Evolutionary conservation across 2,113 vertebrate species (phyloP).

Genomic region (Falco punctatus): DNA sequence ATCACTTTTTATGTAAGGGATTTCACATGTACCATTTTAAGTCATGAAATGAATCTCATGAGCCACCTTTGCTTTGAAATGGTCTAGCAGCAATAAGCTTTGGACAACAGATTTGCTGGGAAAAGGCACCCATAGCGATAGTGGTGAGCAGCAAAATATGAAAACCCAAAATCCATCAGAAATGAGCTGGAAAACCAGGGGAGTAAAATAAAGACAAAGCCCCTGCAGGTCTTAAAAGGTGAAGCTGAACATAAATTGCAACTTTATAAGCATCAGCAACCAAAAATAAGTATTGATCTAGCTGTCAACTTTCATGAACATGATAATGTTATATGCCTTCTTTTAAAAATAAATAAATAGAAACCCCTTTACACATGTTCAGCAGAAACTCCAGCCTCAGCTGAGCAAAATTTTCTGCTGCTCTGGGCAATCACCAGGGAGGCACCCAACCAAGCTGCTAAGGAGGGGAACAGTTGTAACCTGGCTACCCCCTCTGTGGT

Average conservation of each 20-base stretch:
- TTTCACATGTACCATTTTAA: not conserved
- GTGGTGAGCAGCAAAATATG: not conserved
- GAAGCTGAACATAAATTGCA: not conserved
- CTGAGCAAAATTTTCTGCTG: not conserved
- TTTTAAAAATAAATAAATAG: not conserved
- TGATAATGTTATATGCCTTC: not conserved
- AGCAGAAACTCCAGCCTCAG: not conserved
- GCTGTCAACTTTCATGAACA: not conserved
- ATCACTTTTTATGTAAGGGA: not conserved
- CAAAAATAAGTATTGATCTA: constrained; percentile 16
- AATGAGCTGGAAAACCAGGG: not conserved
- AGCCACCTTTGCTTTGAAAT: not conserved
- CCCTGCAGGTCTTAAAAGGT: not conserved
- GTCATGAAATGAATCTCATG: not conserved
- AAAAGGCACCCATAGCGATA: not conserved
- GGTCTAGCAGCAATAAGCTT: not conserved
- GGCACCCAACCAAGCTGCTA: not conserved
- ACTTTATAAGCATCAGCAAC: not conserved
- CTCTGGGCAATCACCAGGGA: not conserved
- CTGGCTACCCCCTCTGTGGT: not conserved
- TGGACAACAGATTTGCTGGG: not conserved
- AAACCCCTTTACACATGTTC: not conserved
- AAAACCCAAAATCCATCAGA: not conserved
- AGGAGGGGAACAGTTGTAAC: not conserved
- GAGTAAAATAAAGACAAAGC: not conserved